Evolutionary conservation across 37 sponge, comb jelly and placozoan genomes (phyloP).

Genomic region (Spongilla lacustris): DNA sequence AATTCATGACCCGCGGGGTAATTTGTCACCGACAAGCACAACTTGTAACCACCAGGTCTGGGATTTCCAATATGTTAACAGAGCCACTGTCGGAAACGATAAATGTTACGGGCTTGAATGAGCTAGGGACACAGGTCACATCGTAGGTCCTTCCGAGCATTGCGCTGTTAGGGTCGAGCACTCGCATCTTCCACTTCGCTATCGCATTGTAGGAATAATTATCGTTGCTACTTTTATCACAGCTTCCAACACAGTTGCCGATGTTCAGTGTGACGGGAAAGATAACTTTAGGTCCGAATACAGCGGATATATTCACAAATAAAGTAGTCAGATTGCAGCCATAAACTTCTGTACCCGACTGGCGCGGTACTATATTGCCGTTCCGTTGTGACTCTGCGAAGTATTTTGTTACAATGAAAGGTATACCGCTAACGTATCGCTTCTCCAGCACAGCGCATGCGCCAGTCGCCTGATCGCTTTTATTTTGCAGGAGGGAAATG

Average conservation of each 20-base stretch:
- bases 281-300: constrained; percentile 12
- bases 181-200: constrained; percentile 10
- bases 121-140: background rate
- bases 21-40: constrained; percentile 13
- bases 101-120: background rate
- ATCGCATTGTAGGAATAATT: constrained; percentile 10
- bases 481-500: too few species aligned
- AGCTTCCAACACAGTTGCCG: constrained; percentile 18
- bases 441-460: too few species aligned
- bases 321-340: constrained; percentile 3
- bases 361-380: too few species aligned
- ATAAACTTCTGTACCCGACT: background rate
- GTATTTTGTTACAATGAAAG: constrained; percentile 39
- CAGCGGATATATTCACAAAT: constrained; percentile 12
- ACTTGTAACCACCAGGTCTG: constrained; percentile 10
- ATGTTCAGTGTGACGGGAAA: background rate
- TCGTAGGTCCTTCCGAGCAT: too few species aligned
- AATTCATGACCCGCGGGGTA: background rate
- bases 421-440: background rate
- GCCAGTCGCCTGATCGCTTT: too few species aligned
- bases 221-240: background rate
- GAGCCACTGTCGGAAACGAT: background rate
- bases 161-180: background rate
- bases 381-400: too few species aligned
- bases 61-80: background rate